Percentiles rank a stretch among this genome's conserved stretches.
Evolutionary conservation across 1,140 invertebrate species (phyloP).

Genomic region (Brachionus asplanchnoidis): DNA sequence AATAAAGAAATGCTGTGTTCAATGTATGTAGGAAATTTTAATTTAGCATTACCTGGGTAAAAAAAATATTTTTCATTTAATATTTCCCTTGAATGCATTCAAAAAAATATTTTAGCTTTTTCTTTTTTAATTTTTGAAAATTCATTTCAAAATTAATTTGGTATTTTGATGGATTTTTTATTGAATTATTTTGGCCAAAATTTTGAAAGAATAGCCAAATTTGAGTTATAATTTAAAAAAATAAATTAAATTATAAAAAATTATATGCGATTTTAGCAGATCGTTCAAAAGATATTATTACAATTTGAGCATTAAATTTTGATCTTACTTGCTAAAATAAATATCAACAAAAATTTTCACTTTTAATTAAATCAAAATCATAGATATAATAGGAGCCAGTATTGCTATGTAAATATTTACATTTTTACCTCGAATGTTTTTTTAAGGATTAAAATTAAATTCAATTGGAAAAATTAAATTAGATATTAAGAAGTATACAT

Average conservation of each 20-base stretch:
- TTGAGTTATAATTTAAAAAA: not conserved
- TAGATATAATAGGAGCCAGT: not conserved
- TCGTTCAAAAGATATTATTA: not conserved
- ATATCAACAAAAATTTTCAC: conserved; percentile 39
- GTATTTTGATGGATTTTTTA: not conserved
- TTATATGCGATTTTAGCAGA: not conserved
- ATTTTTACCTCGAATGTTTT: not conserved
- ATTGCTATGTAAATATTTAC: not conserved
- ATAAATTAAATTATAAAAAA: not conserved
- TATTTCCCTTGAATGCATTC: not conserved
- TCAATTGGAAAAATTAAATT: not conserved
- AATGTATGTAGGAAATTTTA: not conserved
- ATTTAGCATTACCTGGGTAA: not conserved
- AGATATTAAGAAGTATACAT: not conserved
- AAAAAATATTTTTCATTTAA: not conserved
- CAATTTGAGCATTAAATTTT: conserved; percentile 47
- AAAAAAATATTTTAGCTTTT: not conserved
- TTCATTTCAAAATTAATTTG: not conserved
- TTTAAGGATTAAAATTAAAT: not conserved
- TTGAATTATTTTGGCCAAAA: not conserved
- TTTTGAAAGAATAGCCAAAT: not conserved
- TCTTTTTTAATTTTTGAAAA: not conserved
- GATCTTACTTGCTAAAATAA: not conserved
- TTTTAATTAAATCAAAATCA: not conserved
- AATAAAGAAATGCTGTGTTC: not conserved